Percentiles rank a stretch among this genome's conserved stretches.
Evolutionary conservation across 2,113 vertebrate species (phyloP).

Genomic region (Empidonax traillii): DNA sequence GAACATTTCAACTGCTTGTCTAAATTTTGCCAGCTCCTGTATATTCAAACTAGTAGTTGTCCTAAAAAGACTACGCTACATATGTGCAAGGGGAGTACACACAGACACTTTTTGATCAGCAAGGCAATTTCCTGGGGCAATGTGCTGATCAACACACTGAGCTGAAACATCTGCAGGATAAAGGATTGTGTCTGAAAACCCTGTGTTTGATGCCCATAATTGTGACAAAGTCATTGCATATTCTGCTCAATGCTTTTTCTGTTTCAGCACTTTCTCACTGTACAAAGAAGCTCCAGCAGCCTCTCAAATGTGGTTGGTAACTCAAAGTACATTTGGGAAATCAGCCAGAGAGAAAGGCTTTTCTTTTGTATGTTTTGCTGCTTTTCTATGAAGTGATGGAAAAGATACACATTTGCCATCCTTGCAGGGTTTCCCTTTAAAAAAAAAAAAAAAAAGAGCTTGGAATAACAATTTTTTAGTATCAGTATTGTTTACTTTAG

Average conservation of each 20-base stretch:
- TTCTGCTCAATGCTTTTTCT: conserved; percentile 37
- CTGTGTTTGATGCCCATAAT: conserved; percentile 53
- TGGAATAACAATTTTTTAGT: neutral
- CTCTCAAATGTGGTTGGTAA: conserved; percentile 46
- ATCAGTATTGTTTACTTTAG: neutral
- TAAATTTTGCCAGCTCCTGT: neutral
- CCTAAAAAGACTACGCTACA: neutral
- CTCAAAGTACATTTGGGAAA: conserved; percentile 55
- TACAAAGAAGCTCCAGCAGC: conserved; percentile 51
- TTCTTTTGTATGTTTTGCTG: conserved; percentile 44
- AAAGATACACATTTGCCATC: conserved; percentile 1
- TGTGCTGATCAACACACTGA: conserved; percentile 45
- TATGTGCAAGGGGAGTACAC: neutral
- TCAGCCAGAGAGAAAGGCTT: conserved; percentile 57
- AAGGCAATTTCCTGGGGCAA: conserved; percentile 50
- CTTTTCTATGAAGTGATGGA: neutral
- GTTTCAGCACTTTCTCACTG: conserved; percentile 40
- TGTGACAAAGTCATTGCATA: conserved; percentile 60
- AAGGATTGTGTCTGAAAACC: conserved; percentile 53
- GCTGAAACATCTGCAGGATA: conserved; percentile 53
- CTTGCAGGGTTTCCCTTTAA: neutral
- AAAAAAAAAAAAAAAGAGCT: neutral
- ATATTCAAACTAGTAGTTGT: neutral
- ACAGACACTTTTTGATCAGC: conserved; percentile 29
- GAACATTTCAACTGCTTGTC: neutral